Percentiles rank a stretch among this genome's conserved stretches.
phyloP scores from a whole-genome alignment of 2,113 vertebrate species.

The Echinops telfairi region DNA sequence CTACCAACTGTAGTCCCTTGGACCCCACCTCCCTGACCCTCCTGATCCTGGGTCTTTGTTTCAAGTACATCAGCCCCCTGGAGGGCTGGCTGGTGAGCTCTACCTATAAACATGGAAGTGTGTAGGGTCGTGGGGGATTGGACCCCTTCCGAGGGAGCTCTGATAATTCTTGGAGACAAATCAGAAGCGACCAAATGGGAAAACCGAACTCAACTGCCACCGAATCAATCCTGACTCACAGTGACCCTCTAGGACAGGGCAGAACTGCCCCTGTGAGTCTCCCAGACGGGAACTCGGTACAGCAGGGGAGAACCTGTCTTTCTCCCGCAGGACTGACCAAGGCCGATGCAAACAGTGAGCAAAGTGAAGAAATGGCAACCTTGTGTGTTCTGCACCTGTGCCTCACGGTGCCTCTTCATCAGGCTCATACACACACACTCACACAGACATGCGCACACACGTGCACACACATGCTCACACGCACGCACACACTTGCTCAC shows the following conservation, averaged over 20 bases:
- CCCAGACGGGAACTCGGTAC: too few relatives aligned
- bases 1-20: not conserved
- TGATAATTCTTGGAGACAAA: not conserved
- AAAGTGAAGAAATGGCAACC: not conserved
- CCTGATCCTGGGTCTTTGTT: not conserved
- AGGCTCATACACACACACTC: not conserved
- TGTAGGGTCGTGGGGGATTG: not conserved
- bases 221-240: too few relatives aligned
- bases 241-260: too few relatives aligned
- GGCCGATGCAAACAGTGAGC: not conserved
- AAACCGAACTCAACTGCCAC: too few relatives aligned
- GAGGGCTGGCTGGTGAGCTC: not conserved
- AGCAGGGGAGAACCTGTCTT: too few relatives aligned
- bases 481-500: not conserved
- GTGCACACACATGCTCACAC: not conserved
- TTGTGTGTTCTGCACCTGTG: not conserved
- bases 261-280: too few relatives aligned
- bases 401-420: not conserved
- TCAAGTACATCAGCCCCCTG: not conserved
- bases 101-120: not conserved
- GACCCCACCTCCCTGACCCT: not conserved
- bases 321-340: not conserved
- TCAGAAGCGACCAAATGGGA: too few relatives aligned
- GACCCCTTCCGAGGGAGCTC: not conserved
- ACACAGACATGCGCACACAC: not conserved